Conservation (phyloP, 1,140 invertebrate genomes). For the Apis laboriosa region DNA sequence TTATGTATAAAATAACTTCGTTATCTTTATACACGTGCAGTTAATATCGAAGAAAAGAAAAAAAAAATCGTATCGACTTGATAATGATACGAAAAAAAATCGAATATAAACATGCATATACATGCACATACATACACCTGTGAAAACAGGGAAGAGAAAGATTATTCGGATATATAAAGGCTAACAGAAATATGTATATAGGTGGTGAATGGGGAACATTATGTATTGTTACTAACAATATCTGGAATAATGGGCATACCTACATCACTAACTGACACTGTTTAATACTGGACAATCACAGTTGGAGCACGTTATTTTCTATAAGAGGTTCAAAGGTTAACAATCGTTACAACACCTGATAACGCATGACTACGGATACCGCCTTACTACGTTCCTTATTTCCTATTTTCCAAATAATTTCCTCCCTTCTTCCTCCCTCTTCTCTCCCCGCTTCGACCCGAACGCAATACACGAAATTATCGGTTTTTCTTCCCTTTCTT, state of each 20-base stretch:
- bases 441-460: too few species aligned
- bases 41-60: background rate
- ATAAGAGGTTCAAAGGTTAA: conserved; percentile 1
- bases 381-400: background rate
- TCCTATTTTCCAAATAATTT: background rate
- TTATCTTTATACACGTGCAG: background rate
- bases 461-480: too few species aligned
- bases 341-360: background rate
- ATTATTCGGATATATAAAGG: background rate
- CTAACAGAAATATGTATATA: conserved; percentile 22
- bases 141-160: background rate
- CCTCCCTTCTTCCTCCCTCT: too few species aligned
- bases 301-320: background rate
- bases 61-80: background rate
- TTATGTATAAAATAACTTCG: background rate
- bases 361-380: conserved; percentile 21
- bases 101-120: too few species aligned
- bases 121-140: background rate
- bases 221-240: conserved; percentile 28
- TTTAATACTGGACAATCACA: background rate
- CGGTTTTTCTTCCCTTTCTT: background rate
- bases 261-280: conserved; percentile 16
- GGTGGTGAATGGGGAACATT: conserved; percentile 56
- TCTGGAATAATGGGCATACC: conserved; percentile 12
- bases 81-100: background rate